phyloP scores from a whole-genome alignment of 2,888 invertebrate species.

The Cistogaster globosa region DNA sequence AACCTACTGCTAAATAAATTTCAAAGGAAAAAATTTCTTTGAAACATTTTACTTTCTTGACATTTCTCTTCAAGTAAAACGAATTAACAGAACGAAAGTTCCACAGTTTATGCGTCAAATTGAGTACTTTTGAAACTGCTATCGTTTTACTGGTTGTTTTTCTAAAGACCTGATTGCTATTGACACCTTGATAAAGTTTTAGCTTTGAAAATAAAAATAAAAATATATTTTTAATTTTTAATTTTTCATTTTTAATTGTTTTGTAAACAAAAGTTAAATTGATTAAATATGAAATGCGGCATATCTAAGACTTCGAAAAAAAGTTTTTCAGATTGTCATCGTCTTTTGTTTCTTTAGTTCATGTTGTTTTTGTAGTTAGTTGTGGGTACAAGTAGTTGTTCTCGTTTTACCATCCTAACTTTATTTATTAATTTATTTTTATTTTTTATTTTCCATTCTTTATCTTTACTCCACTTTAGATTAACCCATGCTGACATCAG shows the following conservation, averaged over 20 bases:
- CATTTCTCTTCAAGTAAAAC: no score
- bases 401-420: constrained; percentile 48
- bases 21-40: no score
- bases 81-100: no score
- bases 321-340: constrained; percentile 25
- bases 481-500: constrained; percentile 70
- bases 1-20: no score
- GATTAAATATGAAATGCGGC: not conserved
- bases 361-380: constrained; percentile 15
- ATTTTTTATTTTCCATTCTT: constrained; percentile 35
- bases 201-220: no score
- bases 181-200: no score
- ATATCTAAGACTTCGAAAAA: not conserved
- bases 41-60: no score
- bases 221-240: no score
- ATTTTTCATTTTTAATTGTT: not conserved
- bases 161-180: no score
- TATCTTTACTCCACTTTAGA: constrained; percentile 63
- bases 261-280: not conserved
- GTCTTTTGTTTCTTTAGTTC: not conserved
- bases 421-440: constrained; percentile 23
- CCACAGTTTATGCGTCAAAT: no score
- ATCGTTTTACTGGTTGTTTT: no score
- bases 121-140: no score
- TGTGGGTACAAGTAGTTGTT: constrained; percentile 24